Evolutionary conservation across 2,797 vertebrate genomes (phyloP).

Genomic region (Coreius guichenoti): DNA sequence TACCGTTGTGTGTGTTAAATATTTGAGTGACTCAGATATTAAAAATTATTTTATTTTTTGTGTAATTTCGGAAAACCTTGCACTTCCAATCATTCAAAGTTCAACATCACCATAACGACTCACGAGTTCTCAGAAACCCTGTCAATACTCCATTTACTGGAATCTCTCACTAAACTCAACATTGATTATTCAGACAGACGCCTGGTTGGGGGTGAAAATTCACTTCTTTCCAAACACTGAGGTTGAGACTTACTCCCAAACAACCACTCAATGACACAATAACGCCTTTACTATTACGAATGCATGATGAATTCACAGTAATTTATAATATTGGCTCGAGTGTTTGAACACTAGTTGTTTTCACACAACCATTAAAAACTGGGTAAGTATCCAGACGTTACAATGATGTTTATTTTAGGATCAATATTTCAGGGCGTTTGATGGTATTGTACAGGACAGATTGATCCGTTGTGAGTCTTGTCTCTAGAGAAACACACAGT

Average conservation of each 20-base stretch:
- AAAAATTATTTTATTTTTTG: background rate
- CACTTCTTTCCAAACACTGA: background rate
- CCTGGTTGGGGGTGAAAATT: background rate
- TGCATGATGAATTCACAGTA: background rate
- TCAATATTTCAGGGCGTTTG: conserved; percentile 27
- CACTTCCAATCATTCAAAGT: background rate
- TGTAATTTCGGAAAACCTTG: background rate
- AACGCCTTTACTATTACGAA: background rate
- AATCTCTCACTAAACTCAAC: background rate
- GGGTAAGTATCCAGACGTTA: background rate
- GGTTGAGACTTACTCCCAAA: background rate
- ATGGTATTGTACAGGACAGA: background rate
- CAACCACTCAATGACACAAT: background rate
- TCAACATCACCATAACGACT: background rate
- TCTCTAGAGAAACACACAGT: conserved; percentile 38
- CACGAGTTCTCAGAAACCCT: background rate
- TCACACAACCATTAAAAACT: background rate
- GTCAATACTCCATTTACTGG: conserved; percentile 4
- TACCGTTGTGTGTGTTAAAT: background rate
- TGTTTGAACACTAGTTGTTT: background rate
- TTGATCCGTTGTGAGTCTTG: conserved; percentile 40
- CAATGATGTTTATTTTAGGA: conserved; percentile 16
- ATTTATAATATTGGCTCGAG: background rate
- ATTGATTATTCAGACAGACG: background rate
- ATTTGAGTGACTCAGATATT: background rate